Base-by-base conservation (phyloP, 2,888 invertebrate genomes). In the Chymomyza amoena region DNA sequence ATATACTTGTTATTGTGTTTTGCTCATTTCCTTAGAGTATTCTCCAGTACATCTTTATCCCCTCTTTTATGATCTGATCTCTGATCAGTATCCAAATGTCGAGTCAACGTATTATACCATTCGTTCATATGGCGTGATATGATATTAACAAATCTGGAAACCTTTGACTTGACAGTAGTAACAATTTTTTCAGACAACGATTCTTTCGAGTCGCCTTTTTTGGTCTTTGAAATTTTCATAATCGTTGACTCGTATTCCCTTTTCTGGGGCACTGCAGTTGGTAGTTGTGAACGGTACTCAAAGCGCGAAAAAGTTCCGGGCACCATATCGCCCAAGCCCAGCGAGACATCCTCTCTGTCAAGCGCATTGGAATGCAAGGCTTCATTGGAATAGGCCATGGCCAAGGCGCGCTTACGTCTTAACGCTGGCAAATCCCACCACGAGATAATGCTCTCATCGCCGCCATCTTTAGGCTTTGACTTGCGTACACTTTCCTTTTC, bases 101-200 rank as follows among this genome's bases (percentile, higher is more conserved):
- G 88, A 0, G 85, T 64, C 45, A 90, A 56, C 4, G 89, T 89
- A 57, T 85, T 88, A 76, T 90, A 91, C 91, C 90, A 91, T 13
- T 90, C 89, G 64, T 79, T 81, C 63, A 91, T 86, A 61, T 91
- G 90, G 7, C 81, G 79, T 2, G 90, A 79, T 28, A 91, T 73
- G 39, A 90, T 87, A 69, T 87, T 87, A 62, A 91, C 81, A 16
- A 91, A 81, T 62, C 79, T 87, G 32, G 82, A 79, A 4, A 91
- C 81, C 60, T 85, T 89, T 1, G 87, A 72, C 57, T 89, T 89
- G 1, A 91, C 78, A 2, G 81, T 82, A 20, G 75, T 76, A 6
- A 90, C 80, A 52, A 90, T 76, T 61, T 63, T 82, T 5, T 78
- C 74, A 0, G 84, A 79, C 9, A 79, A 64, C 4, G 76, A 54